Conservation (phyloP, 2,888 invertebrate genomes). For the Creontiades dilutus region DNA sequence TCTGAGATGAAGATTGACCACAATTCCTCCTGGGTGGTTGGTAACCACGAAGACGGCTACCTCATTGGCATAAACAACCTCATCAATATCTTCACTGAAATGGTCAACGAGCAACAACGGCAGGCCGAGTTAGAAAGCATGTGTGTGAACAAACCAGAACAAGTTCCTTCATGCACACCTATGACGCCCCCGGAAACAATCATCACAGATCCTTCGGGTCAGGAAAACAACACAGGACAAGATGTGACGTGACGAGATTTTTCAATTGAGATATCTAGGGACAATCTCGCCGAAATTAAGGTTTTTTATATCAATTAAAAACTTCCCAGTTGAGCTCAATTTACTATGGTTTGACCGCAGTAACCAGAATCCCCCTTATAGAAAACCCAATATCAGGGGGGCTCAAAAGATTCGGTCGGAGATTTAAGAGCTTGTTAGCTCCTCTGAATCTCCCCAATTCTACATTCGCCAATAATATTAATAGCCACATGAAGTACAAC, state of each 20-base stretch:
- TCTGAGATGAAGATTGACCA: conserved; percentile 87
- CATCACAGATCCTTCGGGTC: conserved; percentile 65
- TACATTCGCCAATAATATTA: not conserved
- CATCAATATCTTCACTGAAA: conserved; percentile 88
- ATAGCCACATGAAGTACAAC: not conserved
- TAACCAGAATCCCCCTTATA: not conserved
- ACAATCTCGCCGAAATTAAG: not conserved
- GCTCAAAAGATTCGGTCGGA: not conserved
- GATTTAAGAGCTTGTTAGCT: not conserved
- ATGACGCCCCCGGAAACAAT: conserved; percentile 64
- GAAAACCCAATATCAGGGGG: not conserved
- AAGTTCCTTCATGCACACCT: not conserved
- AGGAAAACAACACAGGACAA: conserved; percentile 54
- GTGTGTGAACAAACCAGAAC: conserved; percentile 12
- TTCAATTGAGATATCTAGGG: not conserved
- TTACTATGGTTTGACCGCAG: not conserved
- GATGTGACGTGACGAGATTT: conserved; percentile 63
- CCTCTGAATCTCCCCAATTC: not conserved
- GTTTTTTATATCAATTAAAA: conserved; percentile 24
- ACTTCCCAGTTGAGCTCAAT: not conserved
- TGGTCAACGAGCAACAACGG: conserved; percentile 77
- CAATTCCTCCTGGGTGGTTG: conserved; percentile 90
- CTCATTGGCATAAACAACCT: conserved; percentile 94
- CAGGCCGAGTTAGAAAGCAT: conserved; percentile 2
- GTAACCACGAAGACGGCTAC: conserved; percentile 98